These are phyloP conservation scores for Notarius lentiginosus DNA, from an alignment of 2,113 vertebrate species.

Conservation along the genomic window DNA sequence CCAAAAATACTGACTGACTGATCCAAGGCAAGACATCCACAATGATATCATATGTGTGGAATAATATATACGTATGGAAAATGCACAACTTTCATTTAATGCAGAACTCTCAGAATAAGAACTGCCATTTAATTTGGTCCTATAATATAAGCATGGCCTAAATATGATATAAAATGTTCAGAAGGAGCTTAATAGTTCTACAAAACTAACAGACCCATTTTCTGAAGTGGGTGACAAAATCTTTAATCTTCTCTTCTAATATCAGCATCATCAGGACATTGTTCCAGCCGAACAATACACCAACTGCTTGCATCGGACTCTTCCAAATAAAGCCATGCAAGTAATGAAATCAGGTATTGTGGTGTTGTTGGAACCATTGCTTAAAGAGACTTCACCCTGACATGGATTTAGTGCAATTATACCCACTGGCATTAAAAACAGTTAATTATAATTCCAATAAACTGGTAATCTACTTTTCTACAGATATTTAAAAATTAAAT, in stretches of 20 bases:
- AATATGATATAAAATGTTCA: background rate
- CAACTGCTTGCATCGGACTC: background rate
- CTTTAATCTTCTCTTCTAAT: background rate
- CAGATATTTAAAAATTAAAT: background rate
- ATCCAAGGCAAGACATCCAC: background rate
- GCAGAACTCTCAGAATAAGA: background rate
- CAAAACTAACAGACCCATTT: background rate
- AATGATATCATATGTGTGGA: background rate
- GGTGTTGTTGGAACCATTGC: background rate
- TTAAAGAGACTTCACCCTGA: background rate
- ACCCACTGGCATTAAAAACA: background rate
- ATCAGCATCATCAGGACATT: background rate
- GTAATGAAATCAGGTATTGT: background rate
- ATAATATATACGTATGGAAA: background rate
- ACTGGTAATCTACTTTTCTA: background rate
- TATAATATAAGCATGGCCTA: background rate
- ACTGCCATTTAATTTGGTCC: background rate
- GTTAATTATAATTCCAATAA: background rate
- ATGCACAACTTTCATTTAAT: background rate
- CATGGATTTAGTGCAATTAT: slow-evolving; percentile 16
- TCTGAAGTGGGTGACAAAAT: background rate
- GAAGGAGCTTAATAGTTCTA: background rate
- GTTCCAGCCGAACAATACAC: background rate
- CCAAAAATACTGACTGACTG: background rate
- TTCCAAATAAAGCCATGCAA: background rate